Evolutionary conservation across 2,888 invertebrate genomes (phyloP), one percentile per base, ranked within the genome.

Genomic region (Eupithecia abbreviata): DNA sequence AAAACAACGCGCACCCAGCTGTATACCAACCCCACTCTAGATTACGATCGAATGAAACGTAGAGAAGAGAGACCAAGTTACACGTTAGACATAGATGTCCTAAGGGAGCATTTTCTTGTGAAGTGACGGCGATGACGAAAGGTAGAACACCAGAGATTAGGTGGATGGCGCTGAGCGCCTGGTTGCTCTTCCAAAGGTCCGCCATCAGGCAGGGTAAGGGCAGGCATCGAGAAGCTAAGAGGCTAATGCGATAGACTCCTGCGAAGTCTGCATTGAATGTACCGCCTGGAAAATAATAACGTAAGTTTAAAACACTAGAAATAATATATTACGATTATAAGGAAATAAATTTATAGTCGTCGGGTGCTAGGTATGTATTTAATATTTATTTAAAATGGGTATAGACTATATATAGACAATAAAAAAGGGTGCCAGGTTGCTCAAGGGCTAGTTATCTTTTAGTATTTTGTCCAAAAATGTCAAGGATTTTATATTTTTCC

Each of bases 191-290:
- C 47, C 47, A 89, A 1, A 93, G 76, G 51, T 94, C 94, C 0
- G 93, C 94, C 87, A 90, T 93, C 1, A 94, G 78, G 74, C 93
- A 93, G 0, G 94, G 91, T 41, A 94, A 77, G 0, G 93, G 89
- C 18, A 94, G 82, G 80, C 93, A 93, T 45, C 87, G 86, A 2
- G 90, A 80, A 1, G 94, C 94, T 13, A 84, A 86, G 66, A 85
- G 79, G 75, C 92, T 93, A 49, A 93, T 79, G 9, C 30, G 4
- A 83, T 92, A 94, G n/a, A 86, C 82, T 74, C 85, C 70, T 10
- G 82, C 82, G 76, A 93, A 87, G 84, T 94, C 93, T 70, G 86
- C 87, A 78, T 89, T 85, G 81, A 92, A 85, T 45, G 81, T 72
- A 30, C 62, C 62, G 72, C 86, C 87, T 71, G 91, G 92, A 93